Conservation (phyloP, 2,113 vertebrate species). For the Sinocyclocheilus anshuiensis region DNA sequence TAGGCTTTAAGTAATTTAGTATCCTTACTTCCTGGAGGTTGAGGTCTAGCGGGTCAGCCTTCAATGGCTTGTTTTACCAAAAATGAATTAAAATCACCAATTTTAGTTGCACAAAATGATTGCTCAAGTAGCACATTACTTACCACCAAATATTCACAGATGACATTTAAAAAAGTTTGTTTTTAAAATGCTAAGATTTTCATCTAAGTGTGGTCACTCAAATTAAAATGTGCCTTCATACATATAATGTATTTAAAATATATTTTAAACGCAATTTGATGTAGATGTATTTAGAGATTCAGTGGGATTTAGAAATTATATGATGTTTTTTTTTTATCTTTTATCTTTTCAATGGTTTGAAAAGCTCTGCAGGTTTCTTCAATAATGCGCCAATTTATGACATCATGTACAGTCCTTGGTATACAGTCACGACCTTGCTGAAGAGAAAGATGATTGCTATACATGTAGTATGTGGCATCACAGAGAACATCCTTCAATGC, state of each 20-base stretch:
- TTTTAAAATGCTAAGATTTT: neutral
- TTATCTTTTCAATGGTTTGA: neutral
- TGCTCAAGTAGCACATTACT: neutral
- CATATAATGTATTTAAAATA: neutral
- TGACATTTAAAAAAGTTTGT: neutral
- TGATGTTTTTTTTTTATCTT: neutral
- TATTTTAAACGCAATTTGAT: neutral
- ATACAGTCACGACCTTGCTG: neutral
- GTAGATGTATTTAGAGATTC: neutral
- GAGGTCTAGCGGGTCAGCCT: neutral
- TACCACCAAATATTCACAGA: neutral
- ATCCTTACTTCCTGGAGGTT: neutral
- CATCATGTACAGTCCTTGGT: neutral
- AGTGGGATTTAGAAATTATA: neutral
- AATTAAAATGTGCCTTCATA: neutral
- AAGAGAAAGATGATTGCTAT: slow-evolving; percentile 6
- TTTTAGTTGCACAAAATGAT: neutral
- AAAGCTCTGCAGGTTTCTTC: neutral
- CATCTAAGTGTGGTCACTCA: neutral
- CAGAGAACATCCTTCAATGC: neutral
- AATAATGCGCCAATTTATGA: neutral
- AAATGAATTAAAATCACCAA: neutral
- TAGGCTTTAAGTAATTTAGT: neutral
- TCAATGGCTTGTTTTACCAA: neutral
- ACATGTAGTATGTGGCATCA: neutral